Percentiles rank a stretch among this genome's conserved stretches.
Conservation (phyloP, 2,797 vertebrate genomes). For the Myotis vivesi region DNA sequence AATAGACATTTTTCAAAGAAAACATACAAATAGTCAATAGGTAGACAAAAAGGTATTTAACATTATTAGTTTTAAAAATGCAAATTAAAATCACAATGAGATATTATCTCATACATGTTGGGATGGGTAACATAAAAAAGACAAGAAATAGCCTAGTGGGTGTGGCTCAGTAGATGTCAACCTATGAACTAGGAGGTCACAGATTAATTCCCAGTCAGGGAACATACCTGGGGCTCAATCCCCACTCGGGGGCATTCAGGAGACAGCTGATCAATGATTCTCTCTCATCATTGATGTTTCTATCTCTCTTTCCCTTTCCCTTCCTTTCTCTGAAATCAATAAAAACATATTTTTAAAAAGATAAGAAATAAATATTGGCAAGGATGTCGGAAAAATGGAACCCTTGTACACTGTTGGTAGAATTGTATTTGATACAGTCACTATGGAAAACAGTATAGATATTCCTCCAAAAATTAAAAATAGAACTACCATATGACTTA, state of each 20-base stretch:
- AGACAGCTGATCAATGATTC: no score
- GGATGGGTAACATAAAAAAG: not conserved
- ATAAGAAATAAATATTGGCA: not conserved
- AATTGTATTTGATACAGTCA: not conserved
- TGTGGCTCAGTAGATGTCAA: no score
- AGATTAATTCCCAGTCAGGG: no score
- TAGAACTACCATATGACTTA: not conserved
- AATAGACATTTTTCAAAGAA: not conserved
- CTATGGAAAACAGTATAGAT: not conserved
- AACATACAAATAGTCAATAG: not conserved
- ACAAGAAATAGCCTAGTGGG: not conserved
- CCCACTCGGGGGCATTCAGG: no score
- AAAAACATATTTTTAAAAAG: not conserved
- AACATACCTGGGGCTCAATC: no score
- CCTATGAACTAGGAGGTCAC: no score
- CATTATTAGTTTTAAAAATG: not conserved
- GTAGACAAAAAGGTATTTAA: not conserved
- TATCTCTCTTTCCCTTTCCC: no score
- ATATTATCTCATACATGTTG: not conserved
- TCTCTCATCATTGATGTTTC: no score
- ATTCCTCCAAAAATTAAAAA: not conserved
- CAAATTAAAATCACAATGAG: not conserved
- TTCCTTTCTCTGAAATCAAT: no score
- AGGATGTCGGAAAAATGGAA: not conserved
- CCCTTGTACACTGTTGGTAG: not conserved